These are phyloP conservation scores for Abrostola tripartita DNA, from an alignment of 2,888 invertebrate species.

Conservation along the genomic window DNA sequence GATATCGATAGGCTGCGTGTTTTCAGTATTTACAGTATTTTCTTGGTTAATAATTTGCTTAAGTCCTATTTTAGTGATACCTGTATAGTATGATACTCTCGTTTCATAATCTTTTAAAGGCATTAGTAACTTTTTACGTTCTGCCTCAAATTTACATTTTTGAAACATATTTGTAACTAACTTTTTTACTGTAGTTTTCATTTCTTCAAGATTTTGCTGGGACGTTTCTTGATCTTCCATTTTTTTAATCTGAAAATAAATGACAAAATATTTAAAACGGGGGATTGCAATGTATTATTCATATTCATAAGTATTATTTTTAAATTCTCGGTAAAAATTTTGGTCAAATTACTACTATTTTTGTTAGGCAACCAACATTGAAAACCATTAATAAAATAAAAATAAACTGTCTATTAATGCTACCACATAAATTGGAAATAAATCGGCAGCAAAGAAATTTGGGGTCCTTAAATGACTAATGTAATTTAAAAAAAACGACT, in stretches of 20 bases:
- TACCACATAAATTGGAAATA: too few species aligned
- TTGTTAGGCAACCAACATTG: too few species aligned
- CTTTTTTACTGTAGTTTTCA: slow-evolving; percentile 2
- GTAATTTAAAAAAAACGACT: too few species aligned
- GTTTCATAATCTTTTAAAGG: slow-evolving; percentile 57
- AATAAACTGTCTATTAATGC: too few species aligned
- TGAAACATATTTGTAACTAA: slow-evolving; percentile 50
- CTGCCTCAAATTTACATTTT: slow-evolving; percentile 60
- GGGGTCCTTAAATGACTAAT: too few species aligned
- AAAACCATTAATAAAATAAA: too few species aligned
- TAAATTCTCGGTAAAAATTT: too few species aligned
- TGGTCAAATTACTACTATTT: too few species aligned
- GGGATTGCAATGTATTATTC: not conserved
- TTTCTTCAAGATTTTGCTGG: not conserved
- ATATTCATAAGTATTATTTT: too few species aligned
- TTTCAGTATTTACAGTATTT: slow-evolving; percentile 9
- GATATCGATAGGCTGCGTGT: slow-evolving; percentile 41
- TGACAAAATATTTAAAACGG: not conserved
- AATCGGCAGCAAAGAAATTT: too few species aligned
- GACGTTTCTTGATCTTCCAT: not conserved
- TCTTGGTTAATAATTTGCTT: slow-evolving; percentile 28
- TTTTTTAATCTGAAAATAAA: not conserved
- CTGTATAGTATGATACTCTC: slow-evolving; percentile 63
- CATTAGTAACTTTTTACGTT: slow-evolving; percentile 40
- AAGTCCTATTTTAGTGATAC: slow-evolving; percentile 35